Base-by-base conservation (phyloP, 2,113 vertebrate genomes). In the Xenopus laevis region DNA sequence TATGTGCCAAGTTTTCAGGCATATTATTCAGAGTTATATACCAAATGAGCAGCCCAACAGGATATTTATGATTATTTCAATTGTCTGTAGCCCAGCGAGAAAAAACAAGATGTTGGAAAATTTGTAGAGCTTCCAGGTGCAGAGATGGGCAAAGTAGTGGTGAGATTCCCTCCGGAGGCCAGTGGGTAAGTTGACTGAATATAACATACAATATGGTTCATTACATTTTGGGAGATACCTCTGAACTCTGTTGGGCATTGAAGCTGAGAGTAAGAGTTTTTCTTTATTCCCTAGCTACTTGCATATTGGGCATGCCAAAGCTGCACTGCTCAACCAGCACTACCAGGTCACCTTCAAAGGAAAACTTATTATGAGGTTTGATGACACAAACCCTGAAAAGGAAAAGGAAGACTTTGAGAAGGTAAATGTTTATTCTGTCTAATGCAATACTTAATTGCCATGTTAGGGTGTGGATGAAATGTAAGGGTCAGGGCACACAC, bases 321-420 rank as follows among this genome's bases (percentile, higher is more conserved):
- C 97, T 71, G 97, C 97, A 55, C 89, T 99, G 71, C 90, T 99
- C 81, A 99, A 99, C 89, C 97, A 99, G 84, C 95, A 99, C 85
- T 99, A 99, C 83, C 97, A 99, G 89, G 82, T 98, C 80, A 95
- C 91, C 77, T 99, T 99, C 79, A 98, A 95, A 88, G 97, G 97
- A 82, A 96, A 97, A 81, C 93, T 99, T 62, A 99, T 99, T 87
- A 99, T 99, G 97, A 95, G 97, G 78, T 99, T 99, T 75, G 97
- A 99, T 79, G 97, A 99, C 90, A 99, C 97, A 82, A 99, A 99
- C 85, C 97, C 97, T 0, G 97, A 98, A 86, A 99, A 99, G 86
- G 97, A 99, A 78, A 99, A 99, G 86, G 97, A 99, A 86, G 97
- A 99, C 86, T 99, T 99, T 91, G 97, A 99, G 89, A 99, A 98